These are phyloP conservation scores for Trichechus manatus DNA, from an alignment of 2,113 vertebrate species.

Conservation along the genomic window DNA sequence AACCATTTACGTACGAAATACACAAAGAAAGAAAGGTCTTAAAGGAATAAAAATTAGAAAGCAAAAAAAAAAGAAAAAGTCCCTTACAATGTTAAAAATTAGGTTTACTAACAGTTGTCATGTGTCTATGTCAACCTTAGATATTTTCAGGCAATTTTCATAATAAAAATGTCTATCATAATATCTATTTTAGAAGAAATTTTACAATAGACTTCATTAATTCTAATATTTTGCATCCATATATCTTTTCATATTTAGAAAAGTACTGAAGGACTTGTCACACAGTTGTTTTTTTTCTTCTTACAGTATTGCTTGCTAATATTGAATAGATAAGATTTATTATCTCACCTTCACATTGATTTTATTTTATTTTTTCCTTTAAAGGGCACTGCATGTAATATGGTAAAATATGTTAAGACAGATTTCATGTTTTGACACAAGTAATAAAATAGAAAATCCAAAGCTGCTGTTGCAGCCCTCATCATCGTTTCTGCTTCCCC, in stretches of 20 bases:
- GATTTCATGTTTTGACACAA: slow-evolving; percentile 44
- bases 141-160: slow-evolving; percentile 67
- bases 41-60: slow-evolving; percentile 30
- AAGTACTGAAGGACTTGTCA: slow-evolving; percentile 27
- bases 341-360: slow-evolving; percentile 54
- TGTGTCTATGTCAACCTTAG: slow-evolving; percentile 20
- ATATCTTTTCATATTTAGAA: slow-evolving; percentile 48
- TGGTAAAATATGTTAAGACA: slow-evolving; percentile 46
- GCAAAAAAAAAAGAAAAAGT: not conserved
- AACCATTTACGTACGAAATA: slow-evolving; percentile 10
- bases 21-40: slow-evolving; percentile 18
- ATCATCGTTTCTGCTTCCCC: not conserved
- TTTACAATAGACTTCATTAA: slow-evolving; percentile 48
- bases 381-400: not conserved
- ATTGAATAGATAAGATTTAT: slow-evolving; percentile 44
- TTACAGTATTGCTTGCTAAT: slow-evolving; percentile 13
- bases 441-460: slow-evolving; percentile 34
- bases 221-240: slow-evolving; percentile 54
- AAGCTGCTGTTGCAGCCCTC: not conserved
- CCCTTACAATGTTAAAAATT: not conserved
- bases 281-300: not conserved
- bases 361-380: not conserved
- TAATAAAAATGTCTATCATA: slow-evolving; percentile 58
- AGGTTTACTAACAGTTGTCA: slow-evolving; percentile 4
- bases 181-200: slow-evolving; percentile 48